Base-by-base conservation (phyloP, 2,797 vertebrate genomes). In the Apogon hyalosoma region DNA sequence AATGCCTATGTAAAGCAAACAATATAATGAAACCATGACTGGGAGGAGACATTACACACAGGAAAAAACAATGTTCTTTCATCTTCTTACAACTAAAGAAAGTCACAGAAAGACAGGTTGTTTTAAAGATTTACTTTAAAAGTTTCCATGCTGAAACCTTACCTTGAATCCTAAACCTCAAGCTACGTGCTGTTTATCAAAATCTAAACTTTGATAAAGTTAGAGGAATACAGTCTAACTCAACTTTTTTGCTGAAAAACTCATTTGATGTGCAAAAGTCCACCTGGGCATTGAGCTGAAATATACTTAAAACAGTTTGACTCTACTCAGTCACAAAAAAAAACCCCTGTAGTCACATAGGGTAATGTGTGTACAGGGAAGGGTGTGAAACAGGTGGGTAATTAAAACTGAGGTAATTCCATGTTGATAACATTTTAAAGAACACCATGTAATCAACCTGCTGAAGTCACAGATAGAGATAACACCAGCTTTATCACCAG, bases 1-100 rank as follows among this genome's bases (percentile, higher is more conserved):
- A 28, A 14, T n/a, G 16, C n/a, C 63, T 42, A 12, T 45, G 15
- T 42, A 40, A 64, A 60, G 46, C 40, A 1, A 41, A 43, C 50
- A 15, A 13, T n/a, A 40, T 31, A 24, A 57, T 6, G 6, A 47
- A 28, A 1, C 28, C 45, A 15, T 16, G 16, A 33, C 36, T 21
- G 18, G 7, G 8, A 31, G 11, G 31, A 31, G 16, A 16, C 33
- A 36, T 36, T 36, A 36, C 33, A 36, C 33, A 8, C 33, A 36
- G 8, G 33, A 8, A 36, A 9, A 8, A 36, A 36, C 33, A 36
- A 36, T 36, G 33, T 10, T 36, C 33, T 4, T 2, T 56, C 1
- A 7, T 42, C 9, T 18, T 38, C 28, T 12, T 45, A n/a, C 6
- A 16, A 24, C 13, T 18, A 7, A 31, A 3, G 38, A 1, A 36